Evolutionary conservation across 2,797 vertebrate genomes (phyloP).

Genomic region (Alexandromys oeconomus): DNA sequence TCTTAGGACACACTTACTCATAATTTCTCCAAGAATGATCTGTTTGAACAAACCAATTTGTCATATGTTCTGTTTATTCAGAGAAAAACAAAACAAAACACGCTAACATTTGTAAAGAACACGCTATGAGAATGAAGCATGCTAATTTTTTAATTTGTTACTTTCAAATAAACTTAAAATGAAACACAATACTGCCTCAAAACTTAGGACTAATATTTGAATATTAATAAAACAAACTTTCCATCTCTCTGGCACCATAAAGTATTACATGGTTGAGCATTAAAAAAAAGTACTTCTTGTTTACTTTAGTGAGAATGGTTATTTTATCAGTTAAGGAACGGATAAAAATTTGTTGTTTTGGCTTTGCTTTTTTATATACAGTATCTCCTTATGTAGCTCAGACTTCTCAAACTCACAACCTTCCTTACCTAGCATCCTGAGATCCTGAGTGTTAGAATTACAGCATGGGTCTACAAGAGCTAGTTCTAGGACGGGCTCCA

Average conservation of each 20-base stretch:
- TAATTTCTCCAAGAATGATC: conserved; percentile 65
- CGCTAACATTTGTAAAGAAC: conserved; percentile 64
- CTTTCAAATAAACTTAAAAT: conserved; percentile 64
- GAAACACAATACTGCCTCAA: conserved; percentile 47
- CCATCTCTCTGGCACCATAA: conserved; percentile 6
- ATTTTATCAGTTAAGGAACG: not conserved
- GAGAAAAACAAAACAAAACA: conserved; percentile 22
- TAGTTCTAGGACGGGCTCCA: no score
- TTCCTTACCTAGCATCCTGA: not conserved
- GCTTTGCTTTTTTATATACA: not conserved
- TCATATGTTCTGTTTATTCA: conserved; percentile 53
- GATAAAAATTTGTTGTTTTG: not conserved
- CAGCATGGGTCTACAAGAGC: no score
- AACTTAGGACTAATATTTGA: conserved; percentile 19
- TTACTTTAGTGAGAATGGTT: conserved; percentile 19
- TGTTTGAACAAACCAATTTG: conserved; percentile 66
- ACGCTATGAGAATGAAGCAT: conserved; percentile 11
- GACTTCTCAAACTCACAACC: not conserved
- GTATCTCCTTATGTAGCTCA: not conserved
- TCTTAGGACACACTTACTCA: conserved; percentile 68
- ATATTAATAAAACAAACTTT: conserved; percentile 53
- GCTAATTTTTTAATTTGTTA: conserved; percentile 27
- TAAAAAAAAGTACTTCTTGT: conserved; percentile 8
- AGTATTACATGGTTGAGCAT: not conserved
- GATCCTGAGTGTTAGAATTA: not conserved